Base-by-base conservation (phyloP, 2,888 invertebrate species). In the Andrena bicolor region DNA sequence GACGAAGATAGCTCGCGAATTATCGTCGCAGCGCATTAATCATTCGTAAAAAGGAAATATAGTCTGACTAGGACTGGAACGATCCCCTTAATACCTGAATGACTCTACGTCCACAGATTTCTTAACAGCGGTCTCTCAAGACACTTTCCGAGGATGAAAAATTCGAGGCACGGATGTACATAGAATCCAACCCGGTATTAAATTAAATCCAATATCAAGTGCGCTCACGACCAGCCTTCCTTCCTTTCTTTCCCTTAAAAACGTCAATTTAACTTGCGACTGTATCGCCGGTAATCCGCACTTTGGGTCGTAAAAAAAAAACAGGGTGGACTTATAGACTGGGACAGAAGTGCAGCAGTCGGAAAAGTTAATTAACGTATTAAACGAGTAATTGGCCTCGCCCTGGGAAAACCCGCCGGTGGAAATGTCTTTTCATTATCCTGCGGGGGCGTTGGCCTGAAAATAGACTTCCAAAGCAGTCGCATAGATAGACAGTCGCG, bases 371-470 rank as follows among this genome's bases (percentile, higher is more conserved):
- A 76, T 86, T 79, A 79, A 84, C 66, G 72, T 60, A 71, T 74
- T 76, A 83, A 82, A 80, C 77, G 81, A 80, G 70, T 82, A 86
- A 85, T 85, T 83, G 65, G 68, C 76, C 77, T 76, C 56, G 41
- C 30, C 68, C 56, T 26, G 13, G 58, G 51, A 49, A 65, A 75
- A 64, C 69, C 71, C 6, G 48, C 30, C 61, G 32, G 48, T 26
- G 51, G 58, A 82, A 66, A 63, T 58, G 30, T 69, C 53, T 68
- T 74, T 64, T 71, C 63, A 68, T 65, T 63, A 51, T 28, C 23
- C 41, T 56, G 51, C 23, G 10, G 16, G 48, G 71, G 53, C 56
- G 80, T 71, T 68, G 71, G 1, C 48, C 53, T 7, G 51, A 53
- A 60, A 63, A 56, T 41, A 49, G 51, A 30, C 20, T n/a, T 8